phyloP scores from a whole-genome alignment of 2,888 invertebrate genomes.

The Agriopis aurantiaria region DNA sequence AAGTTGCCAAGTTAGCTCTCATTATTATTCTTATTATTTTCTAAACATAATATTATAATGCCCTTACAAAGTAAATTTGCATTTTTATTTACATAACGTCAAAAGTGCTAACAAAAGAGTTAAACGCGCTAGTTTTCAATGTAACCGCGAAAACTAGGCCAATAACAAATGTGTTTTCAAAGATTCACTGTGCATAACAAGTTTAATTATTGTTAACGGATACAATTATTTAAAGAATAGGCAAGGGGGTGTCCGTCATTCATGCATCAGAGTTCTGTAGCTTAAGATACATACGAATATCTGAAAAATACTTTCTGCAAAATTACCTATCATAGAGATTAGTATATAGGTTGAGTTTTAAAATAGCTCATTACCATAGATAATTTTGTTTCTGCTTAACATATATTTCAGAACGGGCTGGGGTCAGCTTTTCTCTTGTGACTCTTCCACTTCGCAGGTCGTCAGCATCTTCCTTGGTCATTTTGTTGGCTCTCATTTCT shows the following conservation, averaged over 20 bases:
- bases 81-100: not conserved
- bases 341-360: too few species aligned
- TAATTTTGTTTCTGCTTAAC: too few species aligned
- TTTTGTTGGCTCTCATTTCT: too few species aligned
- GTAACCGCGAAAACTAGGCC: slow-evolving; percentile 44
- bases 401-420: too few species aligned
- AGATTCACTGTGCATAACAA: slow-evolving; percentile 40
- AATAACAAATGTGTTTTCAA: slow-evolving; percentile 43
- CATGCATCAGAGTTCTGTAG: not conserved
- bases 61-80: not conserved
- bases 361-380: too few species aligned
- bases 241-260: not conserved
- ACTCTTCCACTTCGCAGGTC: too few species aligned
- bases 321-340: too few species aligned
- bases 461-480: too few species aligned
- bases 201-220: slow-evolving; percentile 43
- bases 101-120: slow-evolving; percentile 29
- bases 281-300: not conserved
- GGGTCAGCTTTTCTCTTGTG: too few species aligned
- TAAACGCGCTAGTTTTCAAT: slow-evolving; percentile 33
- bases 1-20: too few species aligned
- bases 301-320: too few species aligned
- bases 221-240: slow-evolving; percentile 43
- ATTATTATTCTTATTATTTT: not conserved
- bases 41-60: not conserved